Conservation (phyloP, 2,113 vertebrate genomes). For the Collichthys lucidus region DNA sequence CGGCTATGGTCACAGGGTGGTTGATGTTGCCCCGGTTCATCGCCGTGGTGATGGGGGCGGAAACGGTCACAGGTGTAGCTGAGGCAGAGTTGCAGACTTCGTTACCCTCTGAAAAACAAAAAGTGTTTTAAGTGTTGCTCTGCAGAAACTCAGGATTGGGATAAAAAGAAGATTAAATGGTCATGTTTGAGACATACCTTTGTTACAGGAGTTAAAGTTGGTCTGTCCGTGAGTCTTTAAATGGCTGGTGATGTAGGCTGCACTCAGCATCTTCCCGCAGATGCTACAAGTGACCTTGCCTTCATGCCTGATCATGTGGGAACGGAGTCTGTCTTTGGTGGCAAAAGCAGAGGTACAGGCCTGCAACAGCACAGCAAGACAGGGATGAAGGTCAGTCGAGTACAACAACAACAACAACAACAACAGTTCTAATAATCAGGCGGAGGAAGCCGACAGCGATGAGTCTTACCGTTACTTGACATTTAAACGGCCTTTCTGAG, state of each 20-base stretch:
- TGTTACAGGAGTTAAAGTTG: conserved; percentile 96
- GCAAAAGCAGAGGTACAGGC: conserved; percentile 99
- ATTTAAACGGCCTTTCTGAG: conserved; percentile 99
- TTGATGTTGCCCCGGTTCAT: conserved; percentile 82
- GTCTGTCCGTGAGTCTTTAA: conserved; percentile 98
- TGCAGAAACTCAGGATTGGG: background rate
- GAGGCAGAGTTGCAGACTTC: conserved; percentile 95
- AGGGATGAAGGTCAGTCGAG: conserved; percentile 46
- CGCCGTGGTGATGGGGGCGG: conserved; percentile 80
- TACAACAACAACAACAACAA: background rate
- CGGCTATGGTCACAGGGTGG: conserved; percentile 95
- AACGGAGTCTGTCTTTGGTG: conserved; percentile 99
- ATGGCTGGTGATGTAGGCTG: conserved; percentile 99
- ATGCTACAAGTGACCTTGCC: conserved; percentile 99
- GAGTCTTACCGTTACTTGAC: conserved; percentile 94
- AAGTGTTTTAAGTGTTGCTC: background rate
- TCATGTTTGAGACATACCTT: conserved; percentile 84
- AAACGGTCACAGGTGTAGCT: conserved; percentile 83
- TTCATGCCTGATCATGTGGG: conserved; percentile 99
- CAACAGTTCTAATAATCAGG: background rate
- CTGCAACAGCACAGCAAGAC: conserved; percentile 73
- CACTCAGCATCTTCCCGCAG: conserved; percentile 99
- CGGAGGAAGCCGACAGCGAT: background rate
- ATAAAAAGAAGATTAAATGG: background rate
- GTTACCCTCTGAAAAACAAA: conserved; percentile 87